Conservation (phyloP, 2,113 vertebrate genomes). For the Pelecanus crispus region DNA sequence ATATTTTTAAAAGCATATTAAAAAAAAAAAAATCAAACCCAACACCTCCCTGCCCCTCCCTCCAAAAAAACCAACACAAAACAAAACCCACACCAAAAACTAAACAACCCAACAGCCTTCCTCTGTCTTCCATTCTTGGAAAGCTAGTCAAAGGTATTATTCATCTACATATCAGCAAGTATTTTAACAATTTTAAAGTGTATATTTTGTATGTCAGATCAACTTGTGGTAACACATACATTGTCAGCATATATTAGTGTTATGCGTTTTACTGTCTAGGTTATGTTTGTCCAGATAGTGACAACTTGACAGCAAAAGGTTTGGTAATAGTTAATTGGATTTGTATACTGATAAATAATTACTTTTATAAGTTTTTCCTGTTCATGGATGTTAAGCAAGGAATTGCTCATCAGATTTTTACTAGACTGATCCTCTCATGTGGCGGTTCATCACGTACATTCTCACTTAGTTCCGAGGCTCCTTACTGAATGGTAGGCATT, state of each 20-base stretch:
- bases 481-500: not conserved
- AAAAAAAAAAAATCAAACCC: not conserved
- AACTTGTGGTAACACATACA: not conserved
- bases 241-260: not conserved
- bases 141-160: not conserved
- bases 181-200: not conserved
- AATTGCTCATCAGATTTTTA: not conserved
- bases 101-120: not conserved
- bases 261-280: not conserved
- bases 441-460: not conserved
- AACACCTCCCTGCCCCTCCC: too few species aligned
- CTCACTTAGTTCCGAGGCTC: not conserved
- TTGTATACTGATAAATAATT: not conserved
- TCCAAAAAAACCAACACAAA: not conserved
- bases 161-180: not conserved
- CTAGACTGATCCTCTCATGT: fast-evolving
- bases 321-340: not conserved
- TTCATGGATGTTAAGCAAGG: not conserved
- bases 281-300: not conserved
- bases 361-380: not conserved
- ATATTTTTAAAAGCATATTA: not conserved
- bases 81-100: not conserved
- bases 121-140: fast-evolving
- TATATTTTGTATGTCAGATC: not conserved
- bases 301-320: not conserved